A percentile compares a stretch with the other conserved stretches of the same genome.
Conservation (phyloP, 2,888 invertebrate genomes). For the Strigamia transsilvanica region DNA sequence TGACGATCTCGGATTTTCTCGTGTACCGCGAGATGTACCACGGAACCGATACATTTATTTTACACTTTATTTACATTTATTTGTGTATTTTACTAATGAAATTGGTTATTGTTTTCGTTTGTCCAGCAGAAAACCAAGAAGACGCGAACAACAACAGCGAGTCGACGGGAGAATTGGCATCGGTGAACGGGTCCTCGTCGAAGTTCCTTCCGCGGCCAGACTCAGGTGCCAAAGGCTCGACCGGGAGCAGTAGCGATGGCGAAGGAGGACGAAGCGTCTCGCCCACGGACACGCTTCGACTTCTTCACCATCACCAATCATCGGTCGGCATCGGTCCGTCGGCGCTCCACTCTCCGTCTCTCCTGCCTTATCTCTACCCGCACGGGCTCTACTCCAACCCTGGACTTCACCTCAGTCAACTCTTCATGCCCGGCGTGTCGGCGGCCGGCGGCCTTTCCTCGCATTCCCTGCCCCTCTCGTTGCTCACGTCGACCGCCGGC, state of each 20-base stretch:
- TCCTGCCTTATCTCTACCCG: constrained; percentile 91
- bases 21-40: too few species aligned
- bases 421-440: constrained; percentile 56
- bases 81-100: too few species aligned
- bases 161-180: constrained; percentile 60
- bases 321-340: constrained; percentile 78
- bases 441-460: constrained; percentile 56
- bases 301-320: constrained; percentile 55
- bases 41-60: too few species aligned
- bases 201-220: constrained; percentile 52
- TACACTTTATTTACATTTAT: too few species aligned
- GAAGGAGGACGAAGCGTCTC: constrained; percentile 59
- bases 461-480: constrained; percentile 60
- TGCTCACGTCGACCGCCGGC: constrained; percentile 61
- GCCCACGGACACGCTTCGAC: constrained; percentile 55
- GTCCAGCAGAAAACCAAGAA: constrained; percentile 42
- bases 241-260: constrained; percentile 58
- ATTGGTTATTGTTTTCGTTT: neutral
- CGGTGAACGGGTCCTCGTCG: constrained; percentile 41
- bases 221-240: constrained; percentile 55
- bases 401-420: constrained; percentile 55
- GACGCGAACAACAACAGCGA: constrained; percentile 63
- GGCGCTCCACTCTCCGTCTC: constrained; percentile 79
- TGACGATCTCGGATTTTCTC: too few species aligned
- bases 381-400: constrained; percentile 82